phyloP scores from a whole-genome alignment of 2,888 invertebrate genomes.

The Trissonchulus sp. region DNA sequence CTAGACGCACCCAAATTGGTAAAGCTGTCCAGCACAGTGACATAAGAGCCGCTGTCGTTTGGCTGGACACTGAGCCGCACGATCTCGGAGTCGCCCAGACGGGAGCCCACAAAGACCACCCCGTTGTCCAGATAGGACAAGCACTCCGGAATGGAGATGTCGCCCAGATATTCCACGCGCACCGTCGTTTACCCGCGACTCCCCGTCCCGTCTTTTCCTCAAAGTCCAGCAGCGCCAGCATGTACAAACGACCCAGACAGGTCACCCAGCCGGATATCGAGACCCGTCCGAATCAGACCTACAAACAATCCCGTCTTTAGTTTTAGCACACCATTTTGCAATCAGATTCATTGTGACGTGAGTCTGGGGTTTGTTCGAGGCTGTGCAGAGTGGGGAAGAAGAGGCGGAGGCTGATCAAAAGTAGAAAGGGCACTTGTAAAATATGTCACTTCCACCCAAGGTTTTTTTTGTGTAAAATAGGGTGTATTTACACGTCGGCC shows the following conservation, averaged over 20 bases:
- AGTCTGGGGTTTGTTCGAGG: no score
- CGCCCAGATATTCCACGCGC: constrained; percentile 46
- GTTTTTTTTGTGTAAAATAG: no score
- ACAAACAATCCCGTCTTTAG: background rate
- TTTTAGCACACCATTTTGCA: background rate
- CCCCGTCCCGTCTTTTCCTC: constrained; percentile 65
- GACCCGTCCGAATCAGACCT: constrained; percentile 74
- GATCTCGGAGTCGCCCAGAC: constrained; percentile 91
- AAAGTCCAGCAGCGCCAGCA: constrained; percentile 84
- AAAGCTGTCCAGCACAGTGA: constrained; percentile 88
- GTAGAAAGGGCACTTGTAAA: no score
- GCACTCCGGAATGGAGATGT: constrained; percentile 77
- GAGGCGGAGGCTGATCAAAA: no score
- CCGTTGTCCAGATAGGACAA: constrained; percentile 97
- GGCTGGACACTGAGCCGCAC: constrained; percentile 58
- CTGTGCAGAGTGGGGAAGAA: no score
- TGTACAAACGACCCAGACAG: constrained; percentile 87
- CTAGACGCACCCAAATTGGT: constrained; percentile 78
- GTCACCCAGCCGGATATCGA: constrained; percentile 83
- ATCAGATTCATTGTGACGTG: background rate
- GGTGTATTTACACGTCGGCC: no score
- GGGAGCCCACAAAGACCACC: constrained; percentile 84
- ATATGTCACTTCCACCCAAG: no score
- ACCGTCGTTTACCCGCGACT: constrained; percentile 29
- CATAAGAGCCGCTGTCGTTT: constrained; percentile 66